Base-by-base conservation (phyloP, 2,888 invertebrate species). In the Zaprionus obscuricornis region DNA sequence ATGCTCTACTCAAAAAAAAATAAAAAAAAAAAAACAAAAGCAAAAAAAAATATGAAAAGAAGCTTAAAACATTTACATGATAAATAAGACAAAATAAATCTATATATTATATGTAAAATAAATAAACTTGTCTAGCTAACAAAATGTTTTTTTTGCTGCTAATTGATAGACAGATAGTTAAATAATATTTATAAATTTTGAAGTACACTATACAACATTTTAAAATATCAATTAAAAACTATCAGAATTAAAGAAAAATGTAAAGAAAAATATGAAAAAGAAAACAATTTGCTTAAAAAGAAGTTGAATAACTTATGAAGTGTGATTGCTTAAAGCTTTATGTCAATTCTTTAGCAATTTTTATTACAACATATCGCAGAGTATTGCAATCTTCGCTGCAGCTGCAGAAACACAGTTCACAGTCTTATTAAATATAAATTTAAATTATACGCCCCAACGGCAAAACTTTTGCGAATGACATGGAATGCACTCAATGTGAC, bases 381-480 rank as follows among this genome's bases (percentile, higher is more conserved):
- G 27, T 27, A 8, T 27, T 2, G 5, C 5, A 27, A 8, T 4
- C 8, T 27, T 2, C 27, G 4, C n/a, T n/a, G n/a, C n/a, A n/a
- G n/a, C n/a, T n/a, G n/a, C n/a, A n/a, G n/a, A 5, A 27, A n/a
- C 10, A 2, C 10, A 27, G 3, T 27, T 2, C 27, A n/a, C 10
- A 2, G 18, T 14, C 39, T 49, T 50, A 18, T 51, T 39, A 49
- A 65, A 55, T 57, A 56, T 45, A 63, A 57, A 79, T 76, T 68
- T 65, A 79, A 81, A 76, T 66, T 50, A 37, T 55, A 58, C 50
- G 16, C 36, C 54, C 27, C 46, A 24, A 33, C 45, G 39, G 37
- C 39, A 20, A 34, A n/a, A n/a, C n/a, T n/a, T n/a, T 6, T 43
- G 42, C 10, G n/a, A 42, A 40, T 33, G 66, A 20, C 46, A 37